phyloP scores from a whole-genome alignment of 1,140 invertebrate species.

The Oedothorax gibbosus region DNA sequence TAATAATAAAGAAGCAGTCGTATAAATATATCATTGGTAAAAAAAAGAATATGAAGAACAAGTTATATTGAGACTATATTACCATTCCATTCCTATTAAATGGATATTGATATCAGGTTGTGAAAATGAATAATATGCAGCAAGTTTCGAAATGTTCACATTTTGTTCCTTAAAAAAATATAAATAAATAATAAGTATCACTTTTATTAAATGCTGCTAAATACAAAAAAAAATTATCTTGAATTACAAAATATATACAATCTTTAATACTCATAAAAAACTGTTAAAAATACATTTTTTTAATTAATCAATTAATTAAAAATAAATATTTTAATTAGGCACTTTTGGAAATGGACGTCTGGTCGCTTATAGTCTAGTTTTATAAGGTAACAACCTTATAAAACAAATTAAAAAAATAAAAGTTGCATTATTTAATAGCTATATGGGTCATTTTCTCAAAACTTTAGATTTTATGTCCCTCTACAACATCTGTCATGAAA shows the following conservation, averaged over 20 bases:
- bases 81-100: conserved; percentile 67
- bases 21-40: too few relatives aligned
- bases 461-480: too few relatives aligned
- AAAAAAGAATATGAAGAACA: conserved; percentile 10
- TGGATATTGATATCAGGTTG: conserved; percentile 65
- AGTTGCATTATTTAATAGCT: too few relatives aligned
- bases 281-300: neutral
- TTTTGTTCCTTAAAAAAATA: conserved; percentile 63
- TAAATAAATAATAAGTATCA: neutral
- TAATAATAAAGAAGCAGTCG: too few relatives aligned
- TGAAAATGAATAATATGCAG: conserved; percentile 65
- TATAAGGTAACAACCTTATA: too few relatives aligned
- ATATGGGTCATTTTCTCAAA: too few relatives aligned
- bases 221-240: neutral
- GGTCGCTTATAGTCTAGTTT: too few relatives aligned
- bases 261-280: neutral
- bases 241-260: neutral
- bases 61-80: neutral
- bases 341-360: too few relatives aligned
- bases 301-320: neutral
- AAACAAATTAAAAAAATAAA: too few relatives aligned
- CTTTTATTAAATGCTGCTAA: neutral
- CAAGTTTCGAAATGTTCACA: conserved; percentile 67
- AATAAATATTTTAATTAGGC: too few relatives aligned
- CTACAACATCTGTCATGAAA: too few relatives aligned